A percentile compares a stretch with the other conserved stretches of the same genome.
Evolutionary conservation across 2,797 vertebrate species (phyloP).

Genomic region (Rhinoraja longicauda): DNA sequence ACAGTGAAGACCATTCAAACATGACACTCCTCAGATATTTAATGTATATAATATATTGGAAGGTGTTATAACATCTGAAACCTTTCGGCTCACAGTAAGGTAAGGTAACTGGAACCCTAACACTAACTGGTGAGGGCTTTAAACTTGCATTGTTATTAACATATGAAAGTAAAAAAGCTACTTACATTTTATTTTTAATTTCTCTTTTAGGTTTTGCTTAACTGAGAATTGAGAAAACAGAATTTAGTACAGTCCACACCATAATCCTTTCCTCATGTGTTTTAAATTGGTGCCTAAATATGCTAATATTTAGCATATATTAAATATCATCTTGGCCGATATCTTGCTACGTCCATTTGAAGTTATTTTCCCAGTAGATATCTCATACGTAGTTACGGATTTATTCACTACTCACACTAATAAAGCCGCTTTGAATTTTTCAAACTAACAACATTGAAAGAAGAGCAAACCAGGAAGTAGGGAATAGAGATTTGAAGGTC

Average conservation of each 20-base stretch:
- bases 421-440: not conserved
- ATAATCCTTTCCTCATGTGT: not conserved
- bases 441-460: not conserved
- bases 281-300: not conserved
- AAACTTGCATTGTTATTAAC: not conserved
- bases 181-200: not conserved
- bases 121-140: not conserved
- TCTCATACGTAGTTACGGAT: not conserved
- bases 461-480: not conserved
- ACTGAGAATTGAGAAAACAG: not conserved
- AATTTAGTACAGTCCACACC: no score
- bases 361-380: not conserved
- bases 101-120: not conserved
- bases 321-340: no score
- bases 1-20: not conserved
- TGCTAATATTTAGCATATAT: no score
- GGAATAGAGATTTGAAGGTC: not conserved
- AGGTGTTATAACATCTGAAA: not conserved
- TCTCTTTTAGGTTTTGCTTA: not conserved
- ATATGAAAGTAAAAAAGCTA: not conserved
- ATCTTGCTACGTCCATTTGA: not conserved
- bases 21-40: not conserved
- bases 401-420: not conserved
- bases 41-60: not conserved
- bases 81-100: no score